Evolutionary conservation across 2,113 vertebrate genomes (phyloP), one percentile per base, ranked within the genome.

Genomic region (Petrocephalus microphthalmus): DNA sequence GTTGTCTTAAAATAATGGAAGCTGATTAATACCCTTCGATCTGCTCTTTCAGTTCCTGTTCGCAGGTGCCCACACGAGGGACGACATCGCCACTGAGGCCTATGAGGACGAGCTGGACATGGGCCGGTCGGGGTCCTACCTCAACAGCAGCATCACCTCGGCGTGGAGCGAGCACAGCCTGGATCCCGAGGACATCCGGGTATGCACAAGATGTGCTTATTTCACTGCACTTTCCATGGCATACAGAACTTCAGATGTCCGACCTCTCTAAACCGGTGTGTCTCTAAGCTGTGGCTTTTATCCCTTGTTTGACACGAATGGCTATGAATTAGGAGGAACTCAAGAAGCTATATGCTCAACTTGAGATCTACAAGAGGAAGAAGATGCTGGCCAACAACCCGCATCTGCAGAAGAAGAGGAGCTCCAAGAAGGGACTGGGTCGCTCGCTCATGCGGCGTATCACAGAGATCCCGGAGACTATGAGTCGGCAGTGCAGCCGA

Each of bases 331-430:
- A 99, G 98, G 98, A 99, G 89, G 98, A 99, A 88, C 91, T 99
- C 91, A 99, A 99, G 93, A 99, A 99, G 93, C 95, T 99, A 0
- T 99, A 99, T 0, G 95, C 96, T n/a, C 98, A 99, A 90, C 92
- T 98, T 92, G 97, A 98, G 91, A 96, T 96, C 49, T 99, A 99
- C 90, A 99, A 99, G 92, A 95, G 98, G 88, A 99, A 99, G 93
- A 99, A 99, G 93, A 99, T 99, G 98, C 96, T 99, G 92, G 97
- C 98, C 17, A 99, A 99, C 92, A 99, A 99, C 89, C 98, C 98
- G 47, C 98, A 99, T 92, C 96, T 99, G 8, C 98, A 99, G 95
- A 99, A 99, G 94, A 99, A 99, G 93, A 95, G 98, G 86, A 99
- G 98, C 94, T 99, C 98, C 2, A 99, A 99, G 92, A 99, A 99